Percentiles rank a stretch among this genome's conserved stretches.
Conservation (phyloP, 2,113 vertebrate genomes). For the Athene cunicularia region DNA sequence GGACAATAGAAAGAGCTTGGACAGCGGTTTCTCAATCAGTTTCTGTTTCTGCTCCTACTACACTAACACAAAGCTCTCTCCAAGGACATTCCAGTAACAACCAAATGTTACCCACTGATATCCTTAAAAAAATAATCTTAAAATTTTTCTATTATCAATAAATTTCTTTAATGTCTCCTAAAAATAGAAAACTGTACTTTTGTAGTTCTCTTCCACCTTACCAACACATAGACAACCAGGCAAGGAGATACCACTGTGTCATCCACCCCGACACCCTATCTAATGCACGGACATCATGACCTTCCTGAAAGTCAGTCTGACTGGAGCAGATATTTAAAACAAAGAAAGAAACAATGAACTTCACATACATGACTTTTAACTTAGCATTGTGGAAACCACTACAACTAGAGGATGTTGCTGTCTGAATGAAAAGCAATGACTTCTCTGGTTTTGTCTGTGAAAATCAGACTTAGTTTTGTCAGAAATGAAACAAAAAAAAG, state of each 20-base stretch:
- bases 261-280: background rate
- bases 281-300: accelerated
- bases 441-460: background rate
- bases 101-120: background rate
- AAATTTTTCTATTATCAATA: background rate
- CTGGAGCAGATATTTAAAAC: background rate
- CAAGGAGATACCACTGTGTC: background rate
- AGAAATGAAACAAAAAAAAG: background rate
- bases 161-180: accelerated
- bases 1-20: background rate
- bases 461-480: background rate
- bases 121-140: background rate
- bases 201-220: background rate
- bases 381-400: background rate
- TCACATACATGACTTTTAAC: accelerated
- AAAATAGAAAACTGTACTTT: background rate
- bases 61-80: background rate
- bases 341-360: background rate
- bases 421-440: background rate
- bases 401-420: background rate
- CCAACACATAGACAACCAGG: background rate
- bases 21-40: background rate
- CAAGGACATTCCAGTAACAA: background rate
- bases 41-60: background rate
- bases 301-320: background rate